These are phyloP conservation scores for Eulithis testata DNA, from an alignment of 2,888 invertebrate genomes.

Conservation along the genomic window DNA sequence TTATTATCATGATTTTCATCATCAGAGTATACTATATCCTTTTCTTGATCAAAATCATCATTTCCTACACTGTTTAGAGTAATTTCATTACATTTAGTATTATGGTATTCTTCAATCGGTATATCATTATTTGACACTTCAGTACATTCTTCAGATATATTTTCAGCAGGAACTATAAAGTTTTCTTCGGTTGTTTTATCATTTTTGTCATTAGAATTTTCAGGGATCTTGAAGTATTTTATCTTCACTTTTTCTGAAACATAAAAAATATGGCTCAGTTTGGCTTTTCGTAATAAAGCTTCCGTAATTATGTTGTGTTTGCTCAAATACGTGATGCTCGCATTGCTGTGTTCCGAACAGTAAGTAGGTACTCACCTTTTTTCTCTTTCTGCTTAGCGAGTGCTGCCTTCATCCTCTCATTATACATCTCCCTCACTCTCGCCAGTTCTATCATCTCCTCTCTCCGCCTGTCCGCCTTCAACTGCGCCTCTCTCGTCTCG, in stretches of 20 bases:
- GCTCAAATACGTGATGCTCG: too few species aligned
- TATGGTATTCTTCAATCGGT: neutral
- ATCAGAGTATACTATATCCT: too few species aligned
- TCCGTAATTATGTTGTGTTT: neutral
- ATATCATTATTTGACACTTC: neutral
- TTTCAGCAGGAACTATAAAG: neutral
- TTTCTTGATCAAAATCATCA: too few species aligned
- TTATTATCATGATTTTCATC: too few species aligned
- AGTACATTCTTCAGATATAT: neutral
- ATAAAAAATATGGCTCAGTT: too few species aligned
- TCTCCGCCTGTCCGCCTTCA: conserved; percentile 34
- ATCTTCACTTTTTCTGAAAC: conserved; percentile 41
- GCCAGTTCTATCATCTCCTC: conserved; percentile 46
- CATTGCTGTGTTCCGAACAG: too few species aligned
- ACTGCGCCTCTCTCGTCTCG: conserved; percentile 23
- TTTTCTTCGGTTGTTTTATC: neutral
- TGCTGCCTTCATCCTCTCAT: conserved; percentile 47
- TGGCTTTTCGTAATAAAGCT: too few species aligned
- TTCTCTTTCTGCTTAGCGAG: conserved; percentile 33
- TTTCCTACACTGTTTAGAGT: too few species aligned
- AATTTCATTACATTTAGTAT: neutral
- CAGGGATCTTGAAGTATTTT: conserved; percentile 37
- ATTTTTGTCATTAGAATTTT: conserved; percentile 4
- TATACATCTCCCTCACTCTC: conserved; percentile 53
- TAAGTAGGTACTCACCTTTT: conserved; percentile 24